Conservation (phyloP, 2,797 vertebrate species). For the Leucoraja ocellata region DNA sequence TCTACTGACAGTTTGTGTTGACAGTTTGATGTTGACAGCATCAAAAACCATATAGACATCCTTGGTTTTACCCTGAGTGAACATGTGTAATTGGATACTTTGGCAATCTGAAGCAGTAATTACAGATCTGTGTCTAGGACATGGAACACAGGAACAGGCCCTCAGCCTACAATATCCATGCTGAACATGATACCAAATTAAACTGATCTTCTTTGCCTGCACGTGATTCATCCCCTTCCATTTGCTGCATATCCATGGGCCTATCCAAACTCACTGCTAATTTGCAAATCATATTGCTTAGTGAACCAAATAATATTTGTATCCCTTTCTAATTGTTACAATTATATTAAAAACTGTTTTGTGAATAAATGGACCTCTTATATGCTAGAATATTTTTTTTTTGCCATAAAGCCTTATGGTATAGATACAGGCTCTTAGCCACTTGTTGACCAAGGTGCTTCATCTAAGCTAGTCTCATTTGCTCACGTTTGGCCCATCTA, state of each 20-base stretch:
- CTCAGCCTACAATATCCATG: too few species aligned
- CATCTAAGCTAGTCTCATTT: too few species aligned
- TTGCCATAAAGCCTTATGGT: too few species aligned
- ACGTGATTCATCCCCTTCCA: too few species aligned
- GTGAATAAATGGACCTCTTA: background rate
- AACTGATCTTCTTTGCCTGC: too few species aligned
- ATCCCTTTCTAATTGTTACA: background rate
- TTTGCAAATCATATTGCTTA: background rate
- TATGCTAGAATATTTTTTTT: background rate
- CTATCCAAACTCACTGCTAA: background rate
- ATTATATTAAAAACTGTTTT: background rate
- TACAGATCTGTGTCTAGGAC: background rate
- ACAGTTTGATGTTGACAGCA: background rate
- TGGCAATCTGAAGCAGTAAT: background rate
- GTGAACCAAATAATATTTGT: background rate
- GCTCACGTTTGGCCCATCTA: too few species aligned
- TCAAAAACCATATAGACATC: background rate
- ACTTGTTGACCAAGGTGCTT: too few species aligned
- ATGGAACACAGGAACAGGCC: too few species aligned
- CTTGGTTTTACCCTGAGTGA: background rate
- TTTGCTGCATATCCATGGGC: too few species aligned
- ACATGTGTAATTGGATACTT: background rate
- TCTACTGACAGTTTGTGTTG: background rate
- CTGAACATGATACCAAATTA: too few species aligned
- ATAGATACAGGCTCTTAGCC: too few species aligned